phyloP scores from a whole-genome alignment of 1,140 invertebrate genomes.

The Plectus sambesii region DNA sequence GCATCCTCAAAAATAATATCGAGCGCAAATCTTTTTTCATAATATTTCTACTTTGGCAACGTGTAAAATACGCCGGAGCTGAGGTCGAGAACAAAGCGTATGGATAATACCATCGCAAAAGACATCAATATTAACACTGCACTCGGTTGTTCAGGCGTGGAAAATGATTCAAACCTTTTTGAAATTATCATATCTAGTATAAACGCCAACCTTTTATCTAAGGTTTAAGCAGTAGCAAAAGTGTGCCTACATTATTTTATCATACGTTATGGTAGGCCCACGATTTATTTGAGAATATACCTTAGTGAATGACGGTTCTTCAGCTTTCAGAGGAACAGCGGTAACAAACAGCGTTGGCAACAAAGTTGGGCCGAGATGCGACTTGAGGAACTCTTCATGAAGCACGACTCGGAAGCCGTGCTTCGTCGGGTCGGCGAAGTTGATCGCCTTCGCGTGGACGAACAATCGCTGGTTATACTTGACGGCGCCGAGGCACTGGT shows the following conservation, averaged over 20 bases:
- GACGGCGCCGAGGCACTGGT: constrained; percentile 3
- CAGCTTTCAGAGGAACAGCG: constrained; percentile 24
- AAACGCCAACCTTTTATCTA: too few relatives aligned
- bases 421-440: constrained; percentile 33
- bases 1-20: too few relatives aligned
- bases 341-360: constrained; percentile 30
- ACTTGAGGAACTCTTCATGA: constrained; percentile 26
- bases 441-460: constrained; percentile 19
- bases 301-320: constrained; percentile 19
- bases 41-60: too few relatives aligned
- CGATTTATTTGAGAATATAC: background rate
- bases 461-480: constrained; percentile 7
- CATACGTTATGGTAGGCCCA: background rate
- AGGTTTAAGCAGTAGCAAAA: too few relatives aligned
- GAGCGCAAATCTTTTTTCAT: too few relatives aligned
- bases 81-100: too few relatives aligned
- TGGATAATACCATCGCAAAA: too few relatives aligned
- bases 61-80: too few relatives aligned
- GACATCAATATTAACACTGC: too few relatives aligned
- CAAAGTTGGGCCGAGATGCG: constrained; percentile 26
- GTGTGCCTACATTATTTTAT: background rate
- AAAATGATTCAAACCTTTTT: too few relatives aligned
- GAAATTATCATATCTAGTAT: too few relatives aligned
- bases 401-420: constrained; percentile 26
- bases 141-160: too few relatives aligned